phyloP scores from a whole-genome alignment of 2,888 invertebrate genomes.

The Luperina nickerlii region DNA sequence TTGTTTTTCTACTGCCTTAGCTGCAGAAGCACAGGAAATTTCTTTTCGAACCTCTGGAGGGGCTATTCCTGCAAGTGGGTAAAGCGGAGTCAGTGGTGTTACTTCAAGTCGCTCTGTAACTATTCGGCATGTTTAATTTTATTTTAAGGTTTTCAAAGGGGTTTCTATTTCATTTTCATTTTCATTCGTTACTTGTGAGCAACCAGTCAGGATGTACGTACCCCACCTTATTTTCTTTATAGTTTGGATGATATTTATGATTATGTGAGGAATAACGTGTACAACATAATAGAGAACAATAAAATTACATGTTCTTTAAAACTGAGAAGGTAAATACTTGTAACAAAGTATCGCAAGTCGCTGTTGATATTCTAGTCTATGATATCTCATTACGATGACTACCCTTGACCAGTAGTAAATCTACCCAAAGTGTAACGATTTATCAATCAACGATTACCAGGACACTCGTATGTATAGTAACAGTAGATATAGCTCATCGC shows the following conservation, averaged over 20 bases:
- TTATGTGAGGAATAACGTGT: not conserved
- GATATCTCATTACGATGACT: conserved; percentile 56
- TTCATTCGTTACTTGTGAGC: not conserved
- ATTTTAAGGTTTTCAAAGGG: not conserved
- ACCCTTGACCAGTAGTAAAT: conserved; percentile 63
- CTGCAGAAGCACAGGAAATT: not conserved
- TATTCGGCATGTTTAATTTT: not conserved
- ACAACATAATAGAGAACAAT: not conserved
- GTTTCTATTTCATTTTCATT: not conserved
- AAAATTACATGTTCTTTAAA: not conserved
- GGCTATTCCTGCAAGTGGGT: not conserved
- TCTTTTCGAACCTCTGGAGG: not conserved
- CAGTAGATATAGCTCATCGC: conserved; percentile 68
- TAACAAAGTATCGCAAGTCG: conserved; percentile 30
- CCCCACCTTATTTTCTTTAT: not conserved
- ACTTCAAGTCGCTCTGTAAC: not conserved
- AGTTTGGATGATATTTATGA: not conserved
- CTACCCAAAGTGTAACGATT: conserved; percentile 69
- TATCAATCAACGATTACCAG: conserved; percentile 82
- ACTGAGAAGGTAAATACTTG: not conserved
- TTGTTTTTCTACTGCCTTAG: not conserved
- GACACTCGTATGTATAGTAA: conserved; percentile 69
- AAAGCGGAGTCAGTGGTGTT: not conserved
- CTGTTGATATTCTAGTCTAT: conserved; percentile 39
- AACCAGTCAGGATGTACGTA: not conserved